These are phyloP conservation scores for Ophraella communa DNA, from an alignment of 2,888 invertebrate genomes.

Conservation along the genomic window DNA sequence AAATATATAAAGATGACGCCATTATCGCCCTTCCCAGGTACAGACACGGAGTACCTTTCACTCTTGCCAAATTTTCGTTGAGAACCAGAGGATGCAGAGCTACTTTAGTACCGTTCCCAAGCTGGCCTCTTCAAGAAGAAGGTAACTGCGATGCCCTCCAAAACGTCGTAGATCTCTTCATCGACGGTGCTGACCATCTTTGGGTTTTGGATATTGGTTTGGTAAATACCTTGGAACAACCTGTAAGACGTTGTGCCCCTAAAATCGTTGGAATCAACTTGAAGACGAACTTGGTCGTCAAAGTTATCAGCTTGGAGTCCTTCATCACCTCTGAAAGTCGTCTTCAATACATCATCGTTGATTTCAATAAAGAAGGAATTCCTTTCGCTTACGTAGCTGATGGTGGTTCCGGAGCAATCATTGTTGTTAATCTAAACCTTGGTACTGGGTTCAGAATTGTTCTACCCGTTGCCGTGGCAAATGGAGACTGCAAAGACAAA, in stretches of 20 bases:
- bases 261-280: slow-evolving; percentile 62
- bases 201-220: slow-evolving; percentile 78
- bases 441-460: slow-evolving; percentile 70
- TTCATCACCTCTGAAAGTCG: slow-evolving; percentile 63
- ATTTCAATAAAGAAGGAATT: slow-evolving; percentile 68
- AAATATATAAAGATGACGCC: slow-evolving; percentile 64
- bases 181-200: slow-evolving; percentile 69
- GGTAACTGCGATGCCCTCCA: slow-evolving; percentile 71
- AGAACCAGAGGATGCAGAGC: slow-evolving; percentile 61
- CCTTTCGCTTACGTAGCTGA: slow-evolving; percentile 73
- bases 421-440: slow-evolving; percentile 71
- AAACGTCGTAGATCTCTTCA: slow-evolving; percentile 72
- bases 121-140: slow-evolving; percentile 69
- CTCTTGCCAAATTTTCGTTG: slow-evolving; percentile 66
- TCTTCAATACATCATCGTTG: slow-evolving; percentile 73
- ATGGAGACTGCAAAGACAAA: slow-evolving; percentile 37
- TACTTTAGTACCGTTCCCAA: slow-evolving; percentile 68
- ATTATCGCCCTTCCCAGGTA: slow-evolving; percentile 67
- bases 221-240: slow-evolving; percentile 70
- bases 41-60: slow-evolving; percentile 71
- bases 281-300: slow-evolving; percentile 65
- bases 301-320: slow-evolving; percentile 63
- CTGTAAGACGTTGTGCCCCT: slow-evolving; percentile 71
- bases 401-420: slow-evolving; percentile 70
- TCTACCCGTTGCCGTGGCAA: slow-evolving; percentile 65